These are phyloP conservation scores for Meta bourneti DNA, from an alignment of 2,888 invertebrate species.

Conservation along the genomic window DNA sequence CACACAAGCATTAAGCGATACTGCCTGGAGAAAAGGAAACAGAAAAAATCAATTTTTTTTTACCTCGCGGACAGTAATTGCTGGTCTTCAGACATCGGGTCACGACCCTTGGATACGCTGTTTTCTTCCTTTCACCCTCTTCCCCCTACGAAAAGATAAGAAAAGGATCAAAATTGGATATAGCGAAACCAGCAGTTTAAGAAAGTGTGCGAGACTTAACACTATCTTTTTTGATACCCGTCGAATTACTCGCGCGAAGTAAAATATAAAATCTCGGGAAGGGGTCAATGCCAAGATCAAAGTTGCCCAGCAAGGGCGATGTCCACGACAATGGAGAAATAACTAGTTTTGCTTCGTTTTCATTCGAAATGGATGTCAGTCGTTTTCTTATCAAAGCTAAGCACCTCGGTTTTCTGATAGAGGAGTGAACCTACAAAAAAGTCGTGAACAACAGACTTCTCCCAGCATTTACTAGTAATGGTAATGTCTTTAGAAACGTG, in stretches of 20 bases:
- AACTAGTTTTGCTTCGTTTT: slow-evolving; percentile 61
- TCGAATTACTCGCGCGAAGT: not conserved
- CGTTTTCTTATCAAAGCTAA: slow-evolving; percentile 53
- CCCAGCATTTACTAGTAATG: slow-evolving; percentile 17
- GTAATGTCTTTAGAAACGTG: slow-evolving; percentile 20
- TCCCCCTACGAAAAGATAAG: slow-evolving; percentile 6
- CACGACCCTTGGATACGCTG: slow-evolving; percentile 52
- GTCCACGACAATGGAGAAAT: slow-evolving; percentile 62
- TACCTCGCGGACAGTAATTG: slow-evolving; percentile 61
- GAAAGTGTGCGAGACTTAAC: slow-evolving; percentile 27
- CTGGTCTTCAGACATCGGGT: slow-evolving; percentile 59
- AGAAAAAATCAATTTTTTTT: slow-evolving; percentile 41
- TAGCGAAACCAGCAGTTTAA: slow-evolving; percentile 46
- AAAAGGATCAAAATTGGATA: slow-evolving; percentile 26
- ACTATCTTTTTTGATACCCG: slow-evolving; percentile 18
- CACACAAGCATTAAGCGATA: slow-evolving; percentile 9
- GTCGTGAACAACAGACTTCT: slow-evolving; percentile 44
- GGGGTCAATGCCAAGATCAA: slow-evolving; percentile 52
- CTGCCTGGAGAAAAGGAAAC: not conserved
- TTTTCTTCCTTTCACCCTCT: slow-evolving; percentile 1
- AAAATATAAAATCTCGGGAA: slow-evolving; percentile 40
- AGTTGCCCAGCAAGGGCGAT: slow-evolving; percentile 20
- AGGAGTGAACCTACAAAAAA: slow-evolving; percentile 11
- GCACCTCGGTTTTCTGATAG: slow-evolving; percentile 15
- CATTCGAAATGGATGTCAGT: slow-evolving; percentile 56